A percentile compares a stretch with the other conserved stretches of the same genome.
phyloP scores from a whole-genome alignment of 2,797 vertebrate genomes.

The Hephaestus fuliginosus region DNA sequence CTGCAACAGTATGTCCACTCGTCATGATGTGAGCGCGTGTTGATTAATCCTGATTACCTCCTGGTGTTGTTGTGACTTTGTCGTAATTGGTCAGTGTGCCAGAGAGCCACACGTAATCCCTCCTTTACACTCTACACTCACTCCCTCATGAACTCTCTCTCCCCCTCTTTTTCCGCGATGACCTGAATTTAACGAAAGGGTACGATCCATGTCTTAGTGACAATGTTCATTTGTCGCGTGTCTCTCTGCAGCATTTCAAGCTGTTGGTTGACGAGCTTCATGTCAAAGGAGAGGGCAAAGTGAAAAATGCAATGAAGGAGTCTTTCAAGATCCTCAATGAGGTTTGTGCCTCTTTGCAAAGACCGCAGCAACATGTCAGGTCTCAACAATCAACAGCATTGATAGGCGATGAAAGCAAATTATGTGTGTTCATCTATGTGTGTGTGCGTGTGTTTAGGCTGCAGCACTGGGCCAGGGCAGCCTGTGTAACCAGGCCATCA shows the following conservation, averaged over 20 bases:
- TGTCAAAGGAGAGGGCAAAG: slow-evolving; percentile 94
- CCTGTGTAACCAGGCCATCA: slow-evolving; percentile 97
- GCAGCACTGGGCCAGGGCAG: slow-evolving; percentile 90
- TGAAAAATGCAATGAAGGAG: slow-evolving; percentile 92
- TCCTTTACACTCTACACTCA: slow-evolving; percentile 26
- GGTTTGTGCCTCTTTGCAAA: slow-evolving; percentile 78
- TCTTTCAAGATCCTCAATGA: slow-evolving; percentile 94
- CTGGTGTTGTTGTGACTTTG: slow-evolving; percentile 60
- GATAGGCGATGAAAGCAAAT: neutral
- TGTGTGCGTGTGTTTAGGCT: slow-evolving; percentile 82
- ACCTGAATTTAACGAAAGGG: neutral
- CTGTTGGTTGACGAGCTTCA: slow-evolving; percentile 91
- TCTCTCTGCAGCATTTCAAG: slow-evolving; percentile 92
- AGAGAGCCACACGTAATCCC: slow-evolving; percentile 50
- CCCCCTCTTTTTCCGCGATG: neutral
- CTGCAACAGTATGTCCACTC: neutral
- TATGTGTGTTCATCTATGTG: slow-evolving; percentile 9
- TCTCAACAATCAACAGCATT: neutral
- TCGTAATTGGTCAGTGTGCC: slow-evolving; percentile 57
- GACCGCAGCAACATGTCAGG: neutral
- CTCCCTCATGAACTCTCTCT: slow-evolving; percentile 15
- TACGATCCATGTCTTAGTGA: neutral
- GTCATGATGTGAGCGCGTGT: slow-evolving; percentile 24
- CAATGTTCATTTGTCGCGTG: neutral
- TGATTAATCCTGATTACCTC: slow-evolving; percentile 70